Base-by-base conservation (phyloP, 2,888 invertebrate species). In the Sthenelais limicola region DNA sequence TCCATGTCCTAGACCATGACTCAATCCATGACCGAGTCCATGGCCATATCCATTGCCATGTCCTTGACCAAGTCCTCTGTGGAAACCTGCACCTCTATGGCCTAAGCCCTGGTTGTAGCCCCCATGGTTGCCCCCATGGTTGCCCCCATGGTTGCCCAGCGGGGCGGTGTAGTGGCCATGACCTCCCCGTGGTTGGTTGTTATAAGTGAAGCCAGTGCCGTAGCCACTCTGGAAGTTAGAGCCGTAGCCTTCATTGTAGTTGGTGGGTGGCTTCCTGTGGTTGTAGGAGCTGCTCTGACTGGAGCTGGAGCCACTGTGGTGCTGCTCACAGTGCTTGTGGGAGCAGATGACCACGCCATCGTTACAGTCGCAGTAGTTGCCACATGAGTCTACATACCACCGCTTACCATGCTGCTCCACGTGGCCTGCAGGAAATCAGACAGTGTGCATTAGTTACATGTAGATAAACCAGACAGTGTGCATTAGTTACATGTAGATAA, bases 151-250 rank as follows among this genome's bases (percentile, higher is more conserved):
- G 9, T 56, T n/a, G n/a, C n/a, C n/a, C n/a, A n/a, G n/a, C n/a
- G n/a, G n/a, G n/a, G n/a, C n/a, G n/a, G n/a, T n/a, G n/a, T n/a
- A n/a, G 56, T 5, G 3, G 30, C 3, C 3, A 33, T 32, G 32
- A n/a, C 18, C 56, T n/a, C 18, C 32, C 33, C 28, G 56, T 33
- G 56, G n/a, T n/a, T n/a, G n/a, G n/a, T n/a, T n/a, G n/a, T n/a
- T n/a, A n/a, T 56, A 56, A 24, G 32, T 56, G 56, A 56, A 56
- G 4, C 56, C 56, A 3, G 56, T 56, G 28, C 56, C 56, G 21
- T n/a, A 56, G 56, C 56, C n/a, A 15, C 18, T 33, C 56, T 56
- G 56, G 56, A n/a, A 56, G 56, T 56, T 56, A n/a, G 30, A 30
- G 32, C 32, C 32, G 9, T 32, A 56, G 32, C 56, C 56, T 3